phyloP scores from a whole-genome alignment of 2,888 invertebrate species.

The Drosophila atroscutellata region DNA sequence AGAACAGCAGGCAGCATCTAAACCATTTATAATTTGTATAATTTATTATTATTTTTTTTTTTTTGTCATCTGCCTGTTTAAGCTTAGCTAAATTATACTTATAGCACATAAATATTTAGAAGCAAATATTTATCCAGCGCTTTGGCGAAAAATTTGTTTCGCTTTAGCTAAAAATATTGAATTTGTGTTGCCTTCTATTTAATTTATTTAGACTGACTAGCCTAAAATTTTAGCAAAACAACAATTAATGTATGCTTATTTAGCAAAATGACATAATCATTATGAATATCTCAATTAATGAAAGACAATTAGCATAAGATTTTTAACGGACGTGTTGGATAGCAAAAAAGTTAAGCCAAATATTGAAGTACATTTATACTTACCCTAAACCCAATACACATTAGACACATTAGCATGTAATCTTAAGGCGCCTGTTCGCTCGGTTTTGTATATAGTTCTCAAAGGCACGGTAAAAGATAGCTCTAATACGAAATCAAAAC shows the following conservation, averaged over 20 bases:
- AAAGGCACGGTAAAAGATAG: constrained; percentile 73
- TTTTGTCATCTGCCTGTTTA: constrained; percentile 11
- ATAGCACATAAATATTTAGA: constrained; percentile 54
- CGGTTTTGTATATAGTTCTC: constrained; percentile 61
- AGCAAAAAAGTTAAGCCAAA: constrained; percentile 67
- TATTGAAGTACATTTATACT: constrained; percentile 55
- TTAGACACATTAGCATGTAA: constrained; percentile 39
- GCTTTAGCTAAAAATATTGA: constrained; percentile 50
- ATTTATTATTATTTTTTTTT: constrained; percentile 2
- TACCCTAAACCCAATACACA: not conserved
- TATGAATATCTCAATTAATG: constrained; percentile 48
- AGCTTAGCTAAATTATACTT: constrained; percentile 23
- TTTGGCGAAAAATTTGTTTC: constrained; percentile 57
- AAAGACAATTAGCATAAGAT: constrained; percentile 54
- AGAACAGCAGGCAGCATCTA: constrained; percentile 11
- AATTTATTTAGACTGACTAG: constrained; percentile 81
- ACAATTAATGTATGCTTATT: constrained; percentile 39
- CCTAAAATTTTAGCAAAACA: constrained; percentile 70
- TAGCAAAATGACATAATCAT: constrained; percentile 28
- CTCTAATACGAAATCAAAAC: constrained; percentile 59
- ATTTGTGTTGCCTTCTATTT: constrained; percentile 63
- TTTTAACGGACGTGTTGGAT: constrained; percentile 51
- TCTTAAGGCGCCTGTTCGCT: constrained; percentile 34
- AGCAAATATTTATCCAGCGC: constrained; percentile 62
- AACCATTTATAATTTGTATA: constrained; percentile 1